A percentile compares a stretch with the other conserved stretches of the same genome.
phyloP scores from a whole-genome alignment of 2,797 vertebrate genomes.

The Erpetoichthys calabaricus region DNA sequence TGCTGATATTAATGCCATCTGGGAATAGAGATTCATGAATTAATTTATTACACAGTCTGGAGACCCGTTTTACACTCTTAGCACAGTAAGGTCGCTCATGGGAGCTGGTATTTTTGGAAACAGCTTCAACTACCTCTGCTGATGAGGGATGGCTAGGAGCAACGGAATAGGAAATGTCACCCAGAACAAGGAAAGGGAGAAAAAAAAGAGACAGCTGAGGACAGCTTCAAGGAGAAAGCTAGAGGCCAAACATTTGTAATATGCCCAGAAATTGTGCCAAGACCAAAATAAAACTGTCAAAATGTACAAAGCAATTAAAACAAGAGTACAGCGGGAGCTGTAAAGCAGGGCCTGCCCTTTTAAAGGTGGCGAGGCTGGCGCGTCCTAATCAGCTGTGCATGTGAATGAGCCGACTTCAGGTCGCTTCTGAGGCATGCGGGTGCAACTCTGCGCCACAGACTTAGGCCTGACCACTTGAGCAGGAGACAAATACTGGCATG shows the following conservation, averaged over 20 bases:
- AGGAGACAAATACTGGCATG: too few relatives aligned
- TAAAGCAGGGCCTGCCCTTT: conserved; percentile 21
- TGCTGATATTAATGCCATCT: conserved; percentile 50
- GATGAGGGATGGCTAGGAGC: conserved; percentile 56
- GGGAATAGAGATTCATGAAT: conserved; percentile 59
- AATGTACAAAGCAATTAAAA: conserved; percentile 2
- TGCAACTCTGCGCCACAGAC: too few relatives aligned
- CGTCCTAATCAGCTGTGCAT: conserved; percentile 1
- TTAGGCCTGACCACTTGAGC: too few relatives aligned
- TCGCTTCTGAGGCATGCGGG: too few relatives aligned
- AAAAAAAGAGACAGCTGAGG: conserved; percentile 33
- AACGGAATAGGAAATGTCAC: conserved; percentile 47
- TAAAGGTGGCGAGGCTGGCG: not conserved
- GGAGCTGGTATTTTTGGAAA: conserved; percentile 61
- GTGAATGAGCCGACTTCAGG: not conserved
- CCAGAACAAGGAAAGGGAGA: conserved; percentile 27
- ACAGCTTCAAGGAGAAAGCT: conserved; percentile 50
- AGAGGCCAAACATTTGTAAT: conserved; percentile 25
- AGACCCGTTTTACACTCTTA: conserved; percentile 45
- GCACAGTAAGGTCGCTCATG: conserved; percentile 43
- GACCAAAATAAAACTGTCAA: conserved; percentile 8
- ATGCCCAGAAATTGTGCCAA: conserved; percentile 1
- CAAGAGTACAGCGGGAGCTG: not conserved
- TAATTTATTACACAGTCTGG: conserved; percentile 48
- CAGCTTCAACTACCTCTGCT: conserved; percentile 53